phyloP scores from a whole-genome alignment of 1,140 invertebrate species.

The Meloidogyne exigua region DNA sequence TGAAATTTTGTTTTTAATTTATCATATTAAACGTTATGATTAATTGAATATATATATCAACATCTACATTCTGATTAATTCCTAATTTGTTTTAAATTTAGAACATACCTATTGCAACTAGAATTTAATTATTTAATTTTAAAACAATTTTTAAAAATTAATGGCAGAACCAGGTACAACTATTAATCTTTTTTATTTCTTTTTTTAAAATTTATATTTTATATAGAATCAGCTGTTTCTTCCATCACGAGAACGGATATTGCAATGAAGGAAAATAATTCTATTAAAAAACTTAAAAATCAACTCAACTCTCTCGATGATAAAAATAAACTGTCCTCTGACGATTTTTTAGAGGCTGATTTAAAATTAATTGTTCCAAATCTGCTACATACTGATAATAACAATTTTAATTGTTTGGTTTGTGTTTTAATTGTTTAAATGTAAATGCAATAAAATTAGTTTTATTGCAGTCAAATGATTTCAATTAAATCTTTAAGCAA shows the following conservation, averaged over 20 bases:
- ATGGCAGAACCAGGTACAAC: not conserved
- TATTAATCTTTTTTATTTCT: not conserved
- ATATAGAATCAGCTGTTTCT: not conserved
- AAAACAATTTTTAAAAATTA: not conserved
- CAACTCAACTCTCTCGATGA: not conserved
- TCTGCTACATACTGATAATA: not conserved
- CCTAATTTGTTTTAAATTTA: too few relatives aligned
- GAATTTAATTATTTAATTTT: not conserved
- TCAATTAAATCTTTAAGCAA: too few relatives aligned
- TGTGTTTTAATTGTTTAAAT: not conserved
- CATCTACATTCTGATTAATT: too few relatives aligned
- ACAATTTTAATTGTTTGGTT: conserved; percentile 1
- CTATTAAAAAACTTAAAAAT: not conserved
- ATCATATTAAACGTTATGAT: too few relatives aligned
- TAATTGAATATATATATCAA: too few relatives aligned
- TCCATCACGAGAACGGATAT: not conserved
- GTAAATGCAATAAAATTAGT: not conserved
- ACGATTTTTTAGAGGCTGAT: not conserved
- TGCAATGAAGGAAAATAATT: not conserved
- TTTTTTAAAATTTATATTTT: not conserved
- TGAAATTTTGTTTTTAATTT: too few relatives aligned
- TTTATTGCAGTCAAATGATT: not conserved
- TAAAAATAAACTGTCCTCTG: not conserved
- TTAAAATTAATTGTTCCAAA: conserved; percentile 2
- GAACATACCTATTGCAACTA: not conserved